A percentile compares a stretch with the other conserved stretches of the same genome.
phyloP scores from a whole-genome alignment of 1,140 invertebrate genomes.

The Antheraea pernyi region DNA sequence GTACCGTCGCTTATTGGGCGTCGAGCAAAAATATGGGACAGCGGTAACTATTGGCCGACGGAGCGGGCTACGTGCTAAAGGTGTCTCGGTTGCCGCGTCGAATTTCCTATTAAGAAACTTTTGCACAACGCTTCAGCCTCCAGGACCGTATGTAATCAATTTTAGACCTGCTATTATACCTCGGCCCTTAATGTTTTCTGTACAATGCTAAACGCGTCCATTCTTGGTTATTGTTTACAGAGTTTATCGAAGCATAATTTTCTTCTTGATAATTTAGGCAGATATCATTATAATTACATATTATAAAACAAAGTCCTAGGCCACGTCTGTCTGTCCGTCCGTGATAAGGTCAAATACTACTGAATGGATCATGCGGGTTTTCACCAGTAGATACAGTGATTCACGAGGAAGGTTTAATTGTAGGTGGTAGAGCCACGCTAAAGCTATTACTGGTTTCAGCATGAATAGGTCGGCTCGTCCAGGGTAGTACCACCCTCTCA shows the following conservation, averaged over 20 bases:
- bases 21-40: constrained; percentile 65
- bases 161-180: not conserved
- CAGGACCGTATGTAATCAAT: not conserved
- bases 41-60: constrained; percentile 17
- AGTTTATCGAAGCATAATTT: not conserved
- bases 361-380: no score
- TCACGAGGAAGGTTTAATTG: no score
- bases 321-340: no score
- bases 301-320: no score
- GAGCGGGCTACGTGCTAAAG: constrained; percentile 15
- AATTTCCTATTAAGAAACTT: constrained; percentile 21
- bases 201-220: not conserved
- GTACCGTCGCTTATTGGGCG: constrained; percentile 59
- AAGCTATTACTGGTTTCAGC: no score
- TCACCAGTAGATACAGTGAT: no score
- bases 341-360: no score
- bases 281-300: no score
- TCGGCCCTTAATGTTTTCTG: not conserved
- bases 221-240: not conserved
- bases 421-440: no score
- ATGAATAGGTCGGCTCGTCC: no score
- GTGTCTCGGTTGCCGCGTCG: constrained; percentile 12
- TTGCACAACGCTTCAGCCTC: not conserved
- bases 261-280: no score
- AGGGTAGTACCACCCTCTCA: no score